Base-by-base conservation (phyloP, 1,140 invertebrate species). In the Penaeus vannamei region DNA sequence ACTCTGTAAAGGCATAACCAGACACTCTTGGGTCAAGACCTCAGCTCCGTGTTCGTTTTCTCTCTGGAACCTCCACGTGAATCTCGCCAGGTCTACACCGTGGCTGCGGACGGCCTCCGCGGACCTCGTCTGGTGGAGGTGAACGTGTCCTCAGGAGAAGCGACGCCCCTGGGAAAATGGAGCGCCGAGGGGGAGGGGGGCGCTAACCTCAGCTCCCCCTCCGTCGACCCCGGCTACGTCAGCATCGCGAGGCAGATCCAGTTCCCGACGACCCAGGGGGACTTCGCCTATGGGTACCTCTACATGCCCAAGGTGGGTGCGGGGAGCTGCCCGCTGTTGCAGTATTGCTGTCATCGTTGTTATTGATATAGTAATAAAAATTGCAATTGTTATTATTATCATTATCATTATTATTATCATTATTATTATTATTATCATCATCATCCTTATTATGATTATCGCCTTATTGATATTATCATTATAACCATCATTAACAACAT, bases 281-380 rank as follows among this genome's bases (percentile, higher is more conserved):
- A 89, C n/a, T 89, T 89, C 19, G 87, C 87, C 29, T 89, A 89
- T 59, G 87, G 87, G 0, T 89, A 85, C 42, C 87, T 89, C 20
- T 89, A 89, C 72, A 79, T 80, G 29, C 87, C 87, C 0, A 84
- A 84, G 87, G 87, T 89, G 23, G 53, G 82, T 26, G 12, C 19
- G 14, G 22, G 5, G 20, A n/a, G 8, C 14, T 19, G 7, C 26
- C 5, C 14, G 46, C 8, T 53, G 46, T 61, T 72, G 46, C 23
- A 23, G 4, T 23, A 23, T 26, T 46, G 8, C 53, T 20, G 32
- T 20, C 66, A n/a, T 46, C 22, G 2, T 22, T n/a, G 23, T 36
- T 22, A 20, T 4, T 85, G 20, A 23, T 59, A 42, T 81, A 36
- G 7, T 81, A 22, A 46, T 26, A 8, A 81, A n/a, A 8, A 42